These are phyloP conservation scores for Hylaea fasciaria DNA, from an alignment of 2,888 invertebrate genomes.

Conservation along the genomic window DNA sequence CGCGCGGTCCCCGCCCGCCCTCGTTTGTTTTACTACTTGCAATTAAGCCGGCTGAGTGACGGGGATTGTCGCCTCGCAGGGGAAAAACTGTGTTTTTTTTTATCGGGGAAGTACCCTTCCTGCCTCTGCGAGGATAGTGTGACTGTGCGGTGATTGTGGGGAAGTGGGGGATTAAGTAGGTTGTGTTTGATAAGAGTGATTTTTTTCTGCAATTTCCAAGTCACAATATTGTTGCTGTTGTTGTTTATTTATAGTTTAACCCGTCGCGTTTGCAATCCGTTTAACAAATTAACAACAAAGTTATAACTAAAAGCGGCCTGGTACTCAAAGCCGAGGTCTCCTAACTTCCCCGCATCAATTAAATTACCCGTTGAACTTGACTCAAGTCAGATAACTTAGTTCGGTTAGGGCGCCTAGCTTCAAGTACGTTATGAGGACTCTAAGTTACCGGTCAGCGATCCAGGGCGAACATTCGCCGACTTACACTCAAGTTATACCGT, in stretches of 20 bases:
- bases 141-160: constrained; percentile 5
- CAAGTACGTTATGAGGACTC: constrained; percentile 10
- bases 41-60: constrained; percentile 83
- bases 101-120: constrained; percentile 27
- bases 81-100: constrained; percentile 54
- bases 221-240: too few relatives aligned
- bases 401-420: constrained; percentile 13
- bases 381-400: constrained; percentile 18
- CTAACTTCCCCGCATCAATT: constrained; percentile 21
- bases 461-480: constrained; percentile 38
- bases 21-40: constrained; percentile 81
- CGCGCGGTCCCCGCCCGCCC: constrained; percentile 59
- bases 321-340: constrained; percentile 5
- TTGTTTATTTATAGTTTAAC: too few relatives aligned
- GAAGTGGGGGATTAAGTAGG: background rate
- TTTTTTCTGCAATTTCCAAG: too few relatives aligned
- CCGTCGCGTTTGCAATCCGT: too few relatives aligned
- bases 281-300: too few relatives aligned
- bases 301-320: background rate
- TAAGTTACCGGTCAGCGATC: constrained; percentile 40
- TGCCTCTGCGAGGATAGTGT: constrained; percentile 7
- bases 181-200: background rate
- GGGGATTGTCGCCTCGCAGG: constrained; percentile 75
- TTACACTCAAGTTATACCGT: constrained; percentile 37
- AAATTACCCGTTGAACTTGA: constrained; percentile 23